Percentiles rank a stretch among this genome's conserved stretches.
phyloP scores from a whole-genome alignment of 2,113 vertebrate species.

The Tragelaphus scriptus region DNA sequence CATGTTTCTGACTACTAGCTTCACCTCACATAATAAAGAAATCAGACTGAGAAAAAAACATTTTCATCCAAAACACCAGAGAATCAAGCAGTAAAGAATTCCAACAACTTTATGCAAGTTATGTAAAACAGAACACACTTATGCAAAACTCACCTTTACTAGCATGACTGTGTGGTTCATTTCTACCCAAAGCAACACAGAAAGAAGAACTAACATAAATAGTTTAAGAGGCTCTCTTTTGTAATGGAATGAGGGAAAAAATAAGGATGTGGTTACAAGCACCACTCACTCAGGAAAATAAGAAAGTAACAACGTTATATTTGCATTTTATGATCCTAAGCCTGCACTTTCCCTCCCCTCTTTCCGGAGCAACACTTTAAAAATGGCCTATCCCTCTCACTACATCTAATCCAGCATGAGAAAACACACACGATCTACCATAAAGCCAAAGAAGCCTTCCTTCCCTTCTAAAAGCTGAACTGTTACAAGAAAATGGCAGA shows the following conservation, averaged over 20 bases:
- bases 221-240: background rate
- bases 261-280: background rate
- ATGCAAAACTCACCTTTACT: background rate
- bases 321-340: background rate
- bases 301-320: background rate
- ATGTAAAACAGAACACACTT: conserved; percentile 4
- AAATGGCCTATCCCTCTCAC: background rate
- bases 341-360: background rate
- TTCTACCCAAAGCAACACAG: background rate
- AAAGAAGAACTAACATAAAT: background rate
- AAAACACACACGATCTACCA: background rate
- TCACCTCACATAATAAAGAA: background rate
- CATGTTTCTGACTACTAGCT: background rate
- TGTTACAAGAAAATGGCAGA: background rate
- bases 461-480: background rate
- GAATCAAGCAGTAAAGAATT: background rate
- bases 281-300: background rate
- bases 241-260: conserved; percentile 3
- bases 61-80: background rate
- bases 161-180: background rate
- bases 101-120: background rate
- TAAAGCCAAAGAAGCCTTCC: background rate
- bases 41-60: background rate
- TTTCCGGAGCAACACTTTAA: background rate
- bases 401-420: background rate